phyloP scores from a whole-genome alignment of 2,888 invertebrate genomes.

The Megaustenia siamemsis region DNA sequence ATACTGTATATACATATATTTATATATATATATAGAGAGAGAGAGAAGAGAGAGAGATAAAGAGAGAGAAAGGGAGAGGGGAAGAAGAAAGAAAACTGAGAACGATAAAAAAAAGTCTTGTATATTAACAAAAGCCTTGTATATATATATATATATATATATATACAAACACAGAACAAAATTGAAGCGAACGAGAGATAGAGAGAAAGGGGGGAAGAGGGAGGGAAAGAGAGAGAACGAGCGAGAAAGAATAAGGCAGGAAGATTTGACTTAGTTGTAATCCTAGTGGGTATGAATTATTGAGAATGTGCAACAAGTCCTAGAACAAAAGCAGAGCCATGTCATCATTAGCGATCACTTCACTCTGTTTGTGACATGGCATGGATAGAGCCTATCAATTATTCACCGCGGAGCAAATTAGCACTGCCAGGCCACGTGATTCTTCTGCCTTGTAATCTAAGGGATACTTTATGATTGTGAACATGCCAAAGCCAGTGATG shows the following conservation, averaged over 20 bases:
- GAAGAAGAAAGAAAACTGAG: too few relatives aligned
- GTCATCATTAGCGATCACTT: not conserved
- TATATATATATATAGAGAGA: too few relatives aligned
- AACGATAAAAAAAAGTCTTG: too few relatives aligned
- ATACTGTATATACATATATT: too few relatives aligned
- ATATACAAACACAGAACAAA: too few relatives aligned
- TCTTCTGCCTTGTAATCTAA: not conserved
- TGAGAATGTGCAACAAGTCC: not conserved
- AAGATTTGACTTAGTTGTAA: not conserved
- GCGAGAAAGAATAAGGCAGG: not conserved
- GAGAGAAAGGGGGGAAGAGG: not conserved
- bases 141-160: too few relatives aligned
- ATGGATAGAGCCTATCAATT: not conserved
- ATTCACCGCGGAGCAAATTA: conserved; percentile 6
- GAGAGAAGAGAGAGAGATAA: too few relatives aligned
- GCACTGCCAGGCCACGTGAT: not conserved
- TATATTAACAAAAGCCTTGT: too few relatives aligned
- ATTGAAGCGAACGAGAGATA: conserved; percentile 19
- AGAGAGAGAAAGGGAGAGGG: too few relatives aligned
- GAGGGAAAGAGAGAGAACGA: not conserved
- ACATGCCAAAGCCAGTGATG: too few relatives aligned
- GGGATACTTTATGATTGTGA: not conserved
- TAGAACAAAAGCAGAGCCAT: not conserved
- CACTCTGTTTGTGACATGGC: conserved; percentile 2
- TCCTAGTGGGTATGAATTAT: conserved; percentile 5